These are phyloP conservation scores for Junonia oenone DNA, from an alignment of 2,888 invertebrate species.

Conservation along the genomic window DNA sequence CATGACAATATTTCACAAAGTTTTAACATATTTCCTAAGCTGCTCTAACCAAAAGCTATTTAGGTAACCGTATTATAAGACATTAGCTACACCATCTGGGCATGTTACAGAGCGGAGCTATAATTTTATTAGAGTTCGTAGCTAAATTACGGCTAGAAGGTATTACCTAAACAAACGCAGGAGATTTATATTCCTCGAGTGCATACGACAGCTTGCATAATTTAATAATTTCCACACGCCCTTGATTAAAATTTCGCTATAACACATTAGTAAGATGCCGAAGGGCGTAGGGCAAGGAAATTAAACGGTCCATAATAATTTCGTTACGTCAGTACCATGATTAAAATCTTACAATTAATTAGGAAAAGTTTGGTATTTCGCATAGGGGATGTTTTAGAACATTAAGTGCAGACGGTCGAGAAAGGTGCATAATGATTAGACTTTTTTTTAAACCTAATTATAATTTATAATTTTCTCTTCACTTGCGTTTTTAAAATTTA, in stretches of 20 bases:
- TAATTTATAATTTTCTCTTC: neutral
- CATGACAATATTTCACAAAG: slow-evolving; percentile 16
- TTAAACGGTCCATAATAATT: slow-evolving; percentile 77
- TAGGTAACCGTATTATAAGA: slow-evolving; percentile 32
- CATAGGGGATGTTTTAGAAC: slow-evolving; percentile 39
- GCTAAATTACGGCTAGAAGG: slow-evolving; percentile 41
- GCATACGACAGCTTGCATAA: slow-evolving; percentile 78
- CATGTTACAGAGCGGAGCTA: slow-evolving; percentile 32
- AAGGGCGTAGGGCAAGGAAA: slow-evolving; percentile 67
- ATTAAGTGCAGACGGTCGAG: slow-evolving; percentile 41
- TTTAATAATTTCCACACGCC: slow-evolving; percentile 74
- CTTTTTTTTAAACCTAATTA: neutral
- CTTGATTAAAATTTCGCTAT: slow-evolving; percentile 78
- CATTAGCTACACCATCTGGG: slow-evolving; percentile 37
- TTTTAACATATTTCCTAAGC: slow-evolving; percentile 24
- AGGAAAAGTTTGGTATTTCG: slow-evolving; percentile 55
- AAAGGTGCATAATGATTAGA: neutral
- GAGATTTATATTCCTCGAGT: slow-evolving; percentile 69
- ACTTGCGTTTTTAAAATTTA: too few relatives aligned
- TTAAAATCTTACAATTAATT: slow-evolving; percentile 77
- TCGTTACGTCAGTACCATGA: slow-evolving; percentile 69
- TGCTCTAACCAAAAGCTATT: slow-evolving; percentile 35
- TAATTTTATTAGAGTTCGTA: slow-evolving; percentile 41
- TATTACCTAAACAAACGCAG: slow-evolving; percentile 56
- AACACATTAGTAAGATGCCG: slow-evolving; percentile 70